Percentiles rank a stretch among this genome's conserved stretches.
Conservation (phyloP, 2,797 vertebrate genomes). For the Morelia viridis region DNA sequence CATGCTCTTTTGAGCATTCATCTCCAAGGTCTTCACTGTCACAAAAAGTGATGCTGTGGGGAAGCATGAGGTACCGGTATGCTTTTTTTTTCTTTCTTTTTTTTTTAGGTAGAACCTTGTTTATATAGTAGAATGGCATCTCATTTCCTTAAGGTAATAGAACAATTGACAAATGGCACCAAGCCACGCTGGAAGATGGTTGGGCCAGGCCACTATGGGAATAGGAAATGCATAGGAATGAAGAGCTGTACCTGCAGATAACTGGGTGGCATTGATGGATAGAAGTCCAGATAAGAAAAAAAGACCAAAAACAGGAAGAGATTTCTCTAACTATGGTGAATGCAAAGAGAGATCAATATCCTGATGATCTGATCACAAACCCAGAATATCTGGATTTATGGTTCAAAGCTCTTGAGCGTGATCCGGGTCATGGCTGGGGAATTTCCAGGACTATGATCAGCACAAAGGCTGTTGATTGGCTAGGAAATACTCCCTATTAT, state of each 20-base stretch:
- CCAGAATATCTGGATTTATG: not conserved
- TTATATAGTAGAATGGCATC: not conserved
- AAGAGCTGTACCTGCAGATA: not conserved
- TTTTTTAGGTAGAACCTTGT: not conserved
- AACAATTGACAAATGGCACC: no score
- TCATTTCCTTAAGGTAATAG: no score
- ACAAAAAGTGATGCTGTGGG: not conserved
- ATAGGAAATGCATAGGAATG: not conserved
- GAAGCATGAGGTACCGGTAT: not conserved
- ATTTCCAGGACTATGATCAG: not conserved
- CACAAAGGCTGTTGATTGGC: not conserved
- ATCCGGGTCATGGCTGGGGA: not conserved
- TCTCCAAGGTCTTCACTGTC: constrained; percentile 31
- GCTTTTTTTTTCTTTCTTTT: not conserved
- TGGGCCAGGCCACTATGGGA: not conserved
- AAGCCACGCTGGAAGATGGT: not conserved
- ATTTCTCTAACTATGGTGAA: not conserved
- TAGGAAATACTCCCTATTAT: not conserved
- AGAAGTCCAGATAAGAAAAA: not conserved
- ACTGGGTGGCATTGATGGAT: not conserved
- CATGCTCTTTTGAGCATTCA: constrained; percentile 39
- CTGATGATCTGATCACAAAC: not conserved
- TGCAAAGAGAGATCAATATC: not conserved
- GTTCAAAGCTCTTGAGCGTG: not conserved
- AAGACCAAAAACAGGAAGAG: not conserved